These are phyloP conservation scores for Plecturocebus donacophilus DNA, from an alignment of 2,113 vertebrate species.

Conservation along the genomic window DNA sequence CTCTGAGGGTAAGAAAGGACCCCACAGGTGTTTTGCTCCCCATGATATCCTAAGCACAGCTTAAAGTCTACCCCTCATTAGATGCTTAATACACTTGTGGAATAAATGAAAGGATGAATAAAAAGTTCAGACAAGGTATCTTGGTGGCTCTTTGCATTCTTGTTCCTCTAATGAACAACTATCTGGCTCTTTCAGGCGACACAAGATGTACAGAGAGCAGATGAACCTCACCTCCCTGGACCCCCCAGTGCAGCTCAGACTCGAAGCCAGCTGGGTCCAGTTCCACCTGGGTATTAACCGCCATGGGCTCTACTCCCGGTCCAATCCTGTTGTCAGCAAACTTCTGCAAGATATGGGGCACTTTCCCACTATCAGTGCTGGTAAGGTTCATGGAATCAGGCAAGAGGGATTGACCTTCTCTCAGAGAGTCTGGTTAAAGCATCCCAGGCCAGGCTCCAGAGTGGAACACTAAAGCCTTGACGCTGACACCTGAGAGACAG, in stretches of 20 bases:
- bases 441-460: neutral
- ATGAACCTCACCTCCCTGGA: constrained; percentile 78
- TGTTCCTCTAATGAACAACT: neutral
- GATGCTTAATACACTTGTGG: neutral
- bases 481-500: neutral
- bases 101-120: neutral
- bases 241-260: constrained; percentile 69
- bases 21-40: rapidly evolving
- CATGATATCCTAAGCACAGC: neutral
- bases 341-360: constrained; percentile 90
- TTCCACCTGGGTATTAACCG: constrained; percentile 95
- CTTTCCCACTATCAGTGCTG: constrained; percentile 86
- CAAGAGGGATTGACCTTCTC: neutral
- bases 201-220: constrained; percentile 79
- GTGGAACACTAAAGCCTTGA: neutral
- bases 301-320: constrained; percentile 90
- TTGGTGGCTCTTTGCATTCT: rapidly evolving
- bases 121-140: too few species aligned
- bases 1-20: neutral
- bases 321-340: constrained; percentile 82
- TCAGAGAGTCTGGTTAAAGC: neutral
- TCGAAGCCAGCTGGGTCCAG: constrained; percentile 91
- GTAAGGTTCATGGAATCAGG: constrained; percentile 77
- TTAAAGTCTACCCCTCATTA: rapidly evolving
- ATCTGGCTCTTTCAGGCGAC: constrained; percentile 76